Evolutionary conservation across 2,113 vertebrate genomes (phyloP), one percentile per base, ranked within the genome.

Genomic region (Sturnus vulgaris): DNA sequence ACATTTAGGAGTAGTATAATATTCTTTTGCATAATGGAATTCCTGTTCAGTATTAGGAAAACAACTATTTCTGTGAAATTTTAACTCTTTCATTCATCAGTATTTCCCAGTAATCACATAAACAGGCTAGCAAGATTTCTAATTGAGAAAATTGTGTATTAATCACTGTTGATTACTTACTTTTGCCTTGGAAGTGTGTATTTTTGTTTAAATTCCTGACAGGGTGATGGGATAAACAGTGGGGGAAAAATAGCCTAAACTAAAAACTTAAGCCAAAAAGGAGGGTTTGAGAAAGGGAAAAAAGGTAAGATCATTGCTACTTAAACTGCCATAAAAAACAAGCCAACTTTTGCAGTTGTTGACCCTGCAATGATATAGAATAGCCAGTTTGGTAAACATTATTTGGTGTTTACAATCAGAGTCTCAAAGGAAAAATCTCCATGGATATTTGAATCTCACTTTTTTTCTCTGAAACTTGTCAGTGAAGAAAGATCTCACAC

Each of bases 241-340:
- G 40, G 56, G 49, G 24, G 39, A 28, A 72, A 20, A 44, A 22
- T 37, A 92, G 21, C 5, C 35, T 47, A 75, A 77, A 57, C 8
- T 11, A 87, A 44, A 64, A 70, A 24, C 20, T 42, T 63, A 78
- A 86, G 8, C 16, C 16, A 81, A 77, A 80, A 93, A 40, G 9
- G 10, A 49, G 5, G 7, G 1, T 27, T 49, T 13, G 9, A 17
- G 15, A 12, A 2, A 7, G 2, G 3, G 0, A 1, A 7, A 33
- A 25, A 40, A 4, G 0, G 6, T 15, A 68, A 69, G 17, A 61
- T 42, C 15, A 23, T 24, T 81, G 53, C 65, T 77, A 65, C 19
- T 39, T 73, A 35, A 16, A n/a, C 5, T 66, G 19, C 8, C 84
- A 5, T 27, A 47, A 52, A 52, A 92, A 79, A 21, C 7, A 68